Conservation (phyloP, 2,113 vertebrate genomes). For the Syrmaticus mikado region DNA sequence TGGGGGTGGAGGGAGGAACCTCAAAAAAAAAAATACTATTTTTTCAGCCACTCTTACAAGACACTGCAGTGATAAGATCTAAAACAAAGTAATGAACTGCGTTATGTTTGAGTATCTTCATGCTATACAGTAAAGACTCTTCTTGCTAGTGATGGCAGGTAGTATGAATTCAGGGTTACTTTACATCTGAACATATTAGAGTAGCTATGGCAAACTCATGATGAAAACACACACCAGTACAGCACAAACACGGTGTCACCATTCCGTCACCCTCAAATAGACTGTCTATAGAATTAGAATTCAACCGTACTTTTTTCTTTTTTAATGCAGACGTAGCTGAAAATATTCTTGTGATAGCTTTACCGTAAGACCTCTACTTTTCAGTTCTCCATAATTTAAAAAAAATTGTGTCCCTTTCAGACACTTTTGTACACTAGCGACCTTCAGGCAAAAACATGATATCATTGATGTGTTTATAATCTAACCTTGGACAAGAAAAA, state of each 20-base stretch:
- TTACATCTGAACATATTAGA: accelerated
- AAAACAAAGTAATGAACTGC: neutral
- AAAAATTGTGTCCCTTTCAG: neutral
- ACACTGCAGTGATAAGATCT: neutral
- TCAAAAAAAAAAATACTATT: neutral
- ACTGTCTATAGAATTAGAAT: neutral
- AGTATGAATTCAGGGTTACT: neutral
- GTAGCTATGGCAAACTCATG: neutral
- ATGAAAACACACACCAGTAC: neutral
- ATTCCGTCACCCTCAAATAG: neutral
- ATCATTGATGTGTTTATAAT: conserved; percentile 43
- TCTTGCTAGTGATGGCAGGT: neutral
- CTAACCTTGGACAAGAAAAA: neutral
- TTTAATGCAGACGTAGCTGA: neutral
- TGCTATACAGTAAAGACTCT: neutral
- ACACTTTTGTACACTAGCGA: neutral
- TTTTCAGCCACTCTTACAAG: neutral
- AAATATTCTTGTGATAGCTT: neutral
- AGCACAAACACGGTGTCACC: neutral
- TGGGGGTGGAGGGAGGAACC: too few species aligned
- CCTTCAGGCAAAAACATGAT: conserved; percentile 17
- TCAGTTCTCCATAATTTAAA: neutral
- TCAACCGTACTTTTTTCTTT: neutral
- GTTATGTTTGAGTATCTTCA: neutral
- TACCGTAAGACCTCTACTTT: neutral